phyloP scores from a whole-genome alignment of 2,888 invertebrate species.

The Apodemia hepburni region DNA sequence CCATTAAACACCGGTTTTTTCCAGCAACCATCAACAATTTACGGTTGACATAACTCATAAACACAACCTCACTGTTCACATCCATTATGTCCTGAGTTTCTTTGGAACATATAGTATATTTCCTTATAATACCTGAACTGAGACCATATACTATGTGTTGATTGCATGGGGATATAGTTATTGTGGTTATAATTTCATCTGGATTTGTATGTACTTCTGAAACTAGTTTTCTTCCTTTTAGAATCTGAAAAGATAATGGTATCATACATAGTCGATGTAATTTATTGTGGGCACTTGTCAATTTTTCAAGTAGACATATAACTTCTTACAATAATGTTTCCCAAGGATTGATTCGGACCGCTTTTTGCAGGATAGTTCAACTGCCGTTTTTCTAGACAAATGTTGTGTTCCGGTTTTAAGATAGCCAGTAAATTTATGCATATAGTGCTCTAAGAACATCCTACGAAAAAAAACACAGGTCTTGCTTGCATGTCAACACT shows the following conservation, averaged over 20 bases:
- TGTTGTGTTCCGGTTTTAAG: too few species aligned
- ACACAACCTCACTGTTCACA: conserved; percentile 60
- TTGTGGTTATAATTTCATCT: conserved; percentile 62
- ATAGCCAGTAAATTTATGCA: too few species aligned
- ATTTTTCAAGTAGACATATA: too few species aligned
- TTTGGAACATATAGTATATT: conserved; percentile 60
- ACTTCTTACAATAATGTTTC: too few species aligned
- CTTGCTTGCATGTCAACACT: too few species aligned
- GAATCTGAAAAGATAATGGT: conserved; percentile 47
- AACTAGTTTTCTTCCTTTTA: conserved; percentile 63
- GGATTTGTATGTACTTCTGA: conserved; percentile 61
- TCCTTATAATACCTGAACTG: conserved; percentile 59
- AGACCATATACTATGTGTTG: conserved; percentile 72
- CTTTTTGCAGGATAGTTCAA: too few species aligned
- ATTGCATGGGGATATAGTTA: conserved; percentile 73
- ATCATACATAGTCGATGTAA: too few species aligned
- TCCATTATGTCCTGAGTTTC: conserved; percentile 55
- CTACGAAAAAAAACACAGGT: too few species aligned
- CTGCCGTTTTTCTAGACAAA: too few species aligned
- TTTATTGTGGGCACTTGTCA: too few species aligned
- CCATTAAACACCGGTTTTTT: conserved; percentile 63
- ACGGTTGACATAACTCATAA: conserved; percentile 57
- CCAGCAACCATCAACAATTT: conserved; percentile 61
- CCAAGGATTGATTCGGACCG: too few species aligned
- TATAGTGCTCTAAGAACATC: too few species aligned